Conservation (phyloP, 1,140 invertebrate genomes). For the Samia ricini region DNA sequence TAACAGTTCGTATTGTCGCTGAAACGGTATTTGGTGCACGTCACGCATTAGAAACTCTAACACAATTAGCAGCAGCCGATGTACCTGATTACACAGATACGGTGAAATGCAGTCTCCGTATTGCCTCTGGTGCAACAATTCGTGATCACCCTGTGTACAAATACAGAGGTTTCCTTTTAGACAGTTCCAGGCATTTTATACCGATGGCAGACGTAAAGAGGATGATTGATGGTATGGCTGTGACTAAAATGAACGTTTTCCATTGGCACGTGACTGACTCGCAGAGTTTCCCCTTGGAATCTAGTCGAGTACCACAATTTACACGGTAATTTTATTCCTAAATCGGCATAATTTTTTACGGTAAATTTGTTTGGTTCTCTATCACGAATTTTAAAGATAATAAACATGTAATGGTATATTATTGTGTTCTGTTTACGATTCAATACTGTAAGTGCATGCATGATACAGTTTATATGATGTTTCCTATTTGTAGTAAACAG, state of each 20-base stretch:
- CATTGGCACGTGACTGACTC: conserved; percentile 93
- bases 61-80: conserved; percentile 80
- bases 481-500: too few species aligned
- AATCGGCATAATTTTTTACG: neutral
- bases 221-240: conserved; percentile 88
- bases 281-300: conserved; percentile 90
- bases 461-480: too few species aligned
- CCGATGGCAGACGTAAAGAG: conserved; percentile 81
- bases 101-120: conserved; percentile 43
- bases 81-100: conserved; percentile 36
- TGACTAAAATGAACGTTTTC: conserved; percentile 90
- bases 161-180: conserved; percentile 86
- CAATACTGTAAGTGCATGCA: too few species aligned
- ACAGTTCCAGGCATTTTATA: conserved; percentile 88
- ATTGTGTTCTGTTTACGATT: too few species aligned
- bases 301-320: conserved; percentile 85
- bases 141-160: conserved; percentile 84
- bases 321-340: conserved; percentile 62
- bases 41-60: conserved; percentile 87
- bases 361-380: too few species aligned
- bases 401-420: too few species aligned
- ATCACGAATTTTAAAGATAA: too few species aligned
- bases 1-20: conserved; percentile 80
- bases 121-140: conserved; percentile 72
- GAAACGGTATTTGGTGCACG: conserved; percentile 85